Base-by-base conservation (phyloP, 2,113 vertebrate species). In the Plectropomus leopardus region DNA sequence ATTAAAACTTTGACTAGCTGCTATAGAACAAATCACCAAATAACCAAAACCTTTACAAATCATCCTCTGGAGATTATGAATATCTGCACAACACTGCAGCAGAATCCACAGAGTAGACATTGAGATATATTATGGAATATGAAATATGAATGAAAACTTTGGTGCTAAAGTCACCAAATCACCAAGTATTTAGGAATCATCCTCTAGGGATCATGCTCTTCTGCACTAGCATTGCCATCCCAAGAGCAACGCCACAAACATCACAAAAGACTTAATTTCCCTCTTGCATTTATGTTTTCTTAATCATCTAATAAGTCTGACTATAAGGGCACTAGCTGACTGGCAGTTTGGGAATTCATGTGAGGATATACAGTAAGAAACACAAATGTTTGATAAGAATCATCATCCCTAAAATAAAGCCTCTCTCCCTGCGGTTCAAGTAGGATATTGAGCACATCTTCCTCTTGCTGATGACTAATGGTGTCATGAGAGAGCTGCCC, bases 401-500 rank as follows among this genome's bases (percentile, higher is more conserved):
- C 55, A 70, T 78, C 58, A 54, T 70, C 58, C 48, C 21, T 77
- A 23, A 67, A 71, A 83, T 69, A 73, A 76, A 24, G 34, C 57
- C 66, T 28, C 30, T 70, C 72, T 85, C 72, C 34, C 69, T 16
- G 15, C 51, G 40, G 76, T 34, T 78, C 45, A 80, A 63, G 75
- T 21, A 32, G 59, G 67, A 83, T 85, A 76, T 75, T 28, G 17
- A 64, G 47, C 8, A 1, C 45, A 64, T 83, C 76, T 34, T 80
- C 63, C 65, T 60, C 58, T 67, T 53, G 32, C 69, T 60, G 58
- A 83, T 86, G 85, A 89, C 72, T 78, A 78, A 88, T 80, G 40
- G 63, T 65, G 48, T 81, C 80, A 80, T 11, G 26, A 77, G 66
- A 64, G 65, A 72, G 72, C 72, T 82, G 72, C 66, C 79, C 76